These are phyloP conservation scores for Zosterops hypoxanthus DNA, from an alignment of 2,113 vertebrate genomes.

Conservation along the genomic window DNA sequence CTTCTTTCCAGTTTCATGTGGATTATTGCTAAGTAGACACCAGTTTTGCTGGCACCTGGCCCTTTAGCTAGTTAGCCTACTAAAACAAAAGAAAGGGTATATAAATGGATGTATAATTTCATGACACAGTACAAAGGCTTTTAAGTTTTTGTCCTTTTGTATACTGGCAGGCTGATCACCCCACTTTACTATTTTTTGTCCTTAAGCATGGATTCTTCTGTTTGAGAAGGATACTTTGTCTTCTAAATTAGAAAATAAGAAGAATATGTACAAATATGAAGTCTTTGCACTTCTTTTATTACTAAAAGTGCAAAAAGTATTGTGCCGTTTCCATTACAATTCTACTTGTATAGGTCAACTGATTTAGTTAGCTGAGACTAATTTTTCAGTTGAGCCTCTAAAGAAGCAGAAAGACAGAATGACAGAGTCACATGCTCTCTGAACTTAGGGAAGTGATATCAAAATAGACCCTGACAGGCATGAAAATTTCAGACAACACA, in stretches of 20 bases:
- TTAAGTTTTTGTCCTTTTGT: background rate
- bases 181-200: background rate
- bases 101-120: background rate
- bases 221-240: background rate
- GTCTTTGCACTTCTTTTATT: background rate
- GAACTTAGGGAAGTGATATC: background rate
- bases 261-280: background rate
- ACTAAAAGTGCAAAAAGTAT: background rate
- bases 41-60: background rate
- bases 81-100: background rate
- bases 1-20: background rate
- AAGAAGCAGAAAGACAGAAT: background rate
- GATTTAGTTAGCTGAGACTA: background rate
- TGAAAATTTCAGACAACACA: background rate
- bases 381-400: background rate
- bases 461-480: background rate
- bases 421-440: background rate
- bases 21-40: background rate
- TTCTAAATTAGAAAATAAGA: background rate
- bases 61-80: background rate
- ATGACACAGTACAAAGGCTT: background rate
- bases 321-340: background rate
- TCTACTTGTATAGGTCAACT: background rate
- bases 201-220: background rate
- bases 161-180: background rate